Evolutionary conservation across 1,140 invertebrate species (phyloP).

Genomic region (Aphaenogaster ashmeadi): DNA sequence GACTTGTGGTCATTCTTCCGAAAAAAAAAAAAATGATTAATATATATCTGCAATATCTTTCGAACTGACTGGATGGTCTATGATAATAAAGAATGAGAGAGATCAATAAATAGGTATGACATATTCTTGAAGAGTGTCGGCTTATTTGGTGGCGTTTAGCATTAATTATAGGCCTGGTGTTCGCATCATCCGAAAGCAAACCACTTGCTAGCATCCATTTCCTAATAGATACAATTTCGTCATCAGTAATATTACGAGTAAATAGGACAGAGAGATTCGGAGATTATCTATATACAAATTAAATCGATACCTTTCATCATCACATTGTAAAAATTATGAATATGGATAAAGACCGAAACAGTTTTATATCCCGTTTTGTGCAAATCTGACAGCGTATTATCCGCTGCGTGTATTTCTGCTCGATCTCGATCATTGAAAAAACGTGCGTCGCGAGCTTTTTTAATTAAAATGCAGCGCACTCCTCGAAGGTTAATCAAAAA

Average conservation of each 20-base stretch:
- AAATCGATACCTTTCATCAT: constrained; percentile 6
- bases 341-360: no score
- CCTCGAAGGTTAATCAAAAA: background rate
- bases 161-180: constrained; percentile 1
- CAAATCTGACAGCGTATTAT: background rate
- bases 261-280: background rate
- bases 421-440: background rate
- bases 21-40: background rate
- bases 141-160: constrained; percentile 6
- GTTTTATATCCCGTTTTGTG: background rate
- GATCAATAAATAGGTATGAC: constrained; percentile 5
- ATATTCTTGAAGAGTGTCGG: background rate
- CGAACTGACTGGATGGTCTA: background rate
- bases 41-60: background rate
- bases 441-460: background rate
- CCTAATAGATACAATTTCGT: background rate
- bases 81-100: background rate
- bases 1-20: background rate
- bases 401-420: background rate
- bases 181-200: background rate
- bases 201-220: background rate
- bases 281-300: background rate
- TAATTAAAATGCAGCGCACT: background rate
- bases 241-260: background rate
- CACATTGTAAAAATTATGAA: background rate